These are phyloP conservation scores for Babyrousa celebensis DNA, from an alignment of 2,797 vertebrate genomes.

Conservation along the genomic window DNA sequence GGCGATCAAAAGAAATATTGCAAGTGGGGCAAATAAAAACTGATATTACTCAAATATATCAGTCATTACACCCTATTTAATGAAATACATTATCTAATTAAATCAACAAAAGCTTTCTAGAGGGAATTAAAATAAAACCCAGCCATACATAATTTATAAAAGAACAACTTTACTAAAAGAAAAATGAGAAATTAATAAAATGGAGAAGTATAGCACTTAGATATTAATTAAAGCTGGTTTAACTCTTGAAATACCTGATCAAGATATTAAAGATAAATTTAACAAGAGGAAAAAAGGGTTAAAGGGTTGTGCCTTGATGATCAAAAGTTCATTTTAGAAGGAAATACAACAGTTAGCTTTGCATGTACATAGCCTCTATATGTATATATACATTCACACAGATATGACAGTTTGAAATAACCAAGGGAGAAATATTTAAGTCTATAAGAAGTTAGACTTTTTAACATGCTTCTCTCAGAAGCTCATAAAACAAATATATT, in stretches of 20 bases:
- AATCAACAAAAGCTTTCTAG: neutral
- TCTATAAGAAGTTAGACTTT: neutral
- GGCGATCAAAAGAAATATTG: neutral
- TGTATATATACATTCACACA: too few species aligned
- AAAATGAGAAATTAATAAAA: neutral
- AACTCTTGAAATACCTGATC: neutral
- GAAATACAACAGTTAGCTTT: neutral
- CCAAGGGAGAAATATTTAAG: neutral
- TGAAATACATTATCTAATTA: neutral
- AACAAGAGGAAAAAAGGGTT: neutral
- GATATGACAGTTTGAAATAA: neutral
- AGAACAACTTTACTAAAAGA: neutral
- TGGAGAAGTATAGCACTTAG: neutral
- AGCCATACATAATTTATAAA: neutral
- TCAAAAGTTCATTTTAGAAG: neutral
- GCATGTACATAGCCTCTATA: neutral
- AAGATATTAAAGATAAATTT: neutral
- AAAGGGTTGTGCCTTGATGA: neutral
- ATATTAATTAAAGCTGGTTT: neutral
- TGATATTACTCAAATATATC: neutral
- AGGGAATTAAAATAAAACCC: neutral
- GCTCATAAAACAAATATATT: neutral
- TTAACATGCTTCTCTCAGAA: neutral
- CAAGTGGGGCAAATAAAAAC: neutral
- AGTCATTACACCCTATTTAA: neutral